Conservation (phyloP, 2,113 vertebrate species). For the Coryphaenoides rupestris region DNA sequence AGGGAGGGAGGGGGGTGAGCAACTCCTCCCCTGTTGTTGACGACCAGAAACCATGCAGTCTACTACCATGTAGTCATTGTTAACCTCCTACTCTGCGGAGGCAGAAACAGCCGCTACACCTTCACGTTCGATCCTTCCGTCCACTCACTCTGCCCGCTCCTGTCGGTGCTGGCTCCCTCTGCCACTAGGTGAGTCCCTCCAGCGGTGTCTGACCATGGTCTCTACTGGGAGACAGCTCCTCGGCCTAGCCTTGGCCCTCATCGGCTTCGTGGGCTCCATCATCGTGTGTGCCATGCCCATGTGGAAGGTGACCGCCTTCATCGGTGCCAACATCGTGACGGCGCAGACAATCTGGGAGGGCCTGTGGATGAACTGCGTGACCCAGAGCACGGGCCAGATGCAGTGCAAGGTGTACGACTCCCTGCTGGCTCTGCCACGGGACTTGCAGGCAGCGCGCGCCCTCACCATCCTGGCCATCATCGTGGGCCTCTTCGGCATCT, state of each 20-base stretch:
- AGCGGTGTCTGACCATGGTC: slow-evolving; percentile 47
- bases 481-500: slow-evolving; percentile 56
- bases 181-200: no score
- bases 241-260: no score
- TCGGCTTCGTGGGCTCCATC: slow-evolving; percentile 71
- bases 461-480: slow-evolving; percentile 75
- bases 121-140: no score
- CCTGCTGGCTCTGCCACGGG: slow-evolving; percentile 73
- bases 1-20: no score
- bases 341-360: slow-evolving; percentile 80
- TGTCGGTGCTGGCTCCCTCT: no score
- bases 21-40: no score
- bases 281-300: slow-evolving; percentile 80
- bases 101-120: no score
- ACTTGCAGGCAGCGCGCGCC: slow-evolving; percentile 74
- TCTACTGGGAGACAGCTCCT: slow-evolving; percentile 75
- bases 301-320: slow-evolving; percentile 86
- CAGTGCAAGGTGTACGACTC: slow-evolving; percentile 81
- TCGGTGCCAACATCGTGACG: no score
- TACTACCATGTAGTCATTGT: no score
- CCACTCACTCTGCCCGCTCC: no score
- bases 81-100: no score
- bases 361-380: slow-evolving; percentile 77
- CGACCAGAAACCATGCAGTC: no score
- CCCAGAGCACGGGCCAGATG: slow-evolving; percentile 76